Evolutionary conservation across 2,888 invertebrate genomes (phyloP).

Genomic region (Andrena marginata): DNA sequence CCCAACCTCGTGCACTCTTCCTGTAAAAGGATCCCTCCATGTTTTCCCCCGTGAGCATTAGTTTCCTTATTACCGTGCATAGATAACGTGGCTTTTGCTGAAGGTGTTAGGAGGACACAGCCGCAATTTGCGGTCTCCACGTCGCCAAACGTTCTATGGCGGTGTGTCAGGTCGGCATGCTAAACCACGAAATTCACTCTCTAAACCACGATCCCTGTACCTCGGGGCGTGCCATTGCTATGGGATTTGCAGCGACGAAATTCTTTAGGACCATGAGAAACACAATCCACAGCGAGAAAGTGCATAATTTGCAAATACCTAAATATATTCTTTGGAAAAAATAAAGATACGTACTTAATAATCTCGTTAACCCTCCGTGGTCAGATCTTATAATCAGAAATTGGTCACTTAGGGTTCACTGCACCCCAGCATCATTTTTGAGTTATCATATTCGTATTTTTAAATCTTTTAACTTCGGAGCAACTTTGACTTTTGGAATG

Average conservation of each 20-base stretch:
- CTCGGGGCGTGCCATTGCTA: slow-evolving; percentile 22
- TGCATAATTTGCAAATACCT: too few relatives aligned
- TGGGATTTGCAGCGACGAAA: background rate
- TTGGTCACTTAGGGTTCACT: too few relatives aligned
- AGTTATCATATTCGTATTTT: too few relatives aligned
- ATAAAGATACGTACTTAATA: too few relatives aligned
- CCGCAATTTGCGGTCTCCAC: slow-evolving; percentile 61
- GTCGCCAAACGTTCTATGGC: slow-evolving; percentile 59
- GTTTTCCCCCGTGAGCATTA: slow-evolving; percentile 1
- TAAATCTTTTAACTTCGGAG: too few relatives aligned
- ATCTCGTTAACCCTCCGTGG: too few relatives aligned
- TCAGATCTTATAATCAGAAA: too few relatives aligned
- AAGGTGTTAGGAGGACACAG: slow-evolving; percentile 53
- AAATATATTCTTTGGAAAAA: too few relatives aligned
- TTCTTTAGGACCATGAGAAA: slow-evolving; percentile 12
- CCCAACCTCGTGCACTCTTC: too few relatives aligned
- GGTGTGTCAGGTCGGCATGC: slow-evolving; percentile 54
- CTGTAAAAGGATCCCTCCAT: background rate
- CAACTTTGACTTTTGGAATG: too few relatives aligned
- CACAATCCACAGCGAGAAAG: too few relatives aligned
- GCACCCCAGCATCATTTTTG: too few relatives aligned
- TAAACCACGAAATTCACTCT: slow-evolving; percentile 61
- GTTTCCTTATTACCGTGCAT: slow-evolving; percentile 35
- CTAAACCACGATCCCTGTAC: slow-evolving; percentile 50
- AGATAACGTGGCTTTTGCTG: slow-evolving; percentile 37